phyloP scores from a whole-genome alignment of 1,140 invertebrate species.

The Drosophila melanogaster region Release_6_plus_ISO1_MT NC_004354.4:17470501-17471000 shows the following conservation, averaged over 20 bases:
- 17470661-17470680: conserved; percentile 35
- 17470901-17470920: conserved; percentile 13
- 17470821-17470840: conserved; percentile 29
- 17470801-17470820: conserved; percentile 22
- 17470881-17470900: conserved; percentile 14
- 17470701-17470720: conserved; percentile 35
- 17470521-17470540: background rate
- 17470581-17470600: background rate
- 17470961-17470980: conserved; percentile 54
- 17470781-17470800: conserved; percentile 8
- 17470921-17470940: background rate
- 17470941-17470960: conserved; percentile 5
- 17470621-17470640: conserved; percentile 1
- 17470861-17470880: conserved; percentile 28
- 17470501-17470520: too few species aligned
- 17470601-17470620: background rate
- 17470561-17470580: background rate
- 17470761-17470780: background rate
- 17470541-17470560: conserved; percentile 3
- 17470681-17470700: conserved; percentile 26
- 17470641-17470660: conserved; percentile 36
- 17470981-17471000: conserved; percentile 59
- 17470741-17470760: background rate
- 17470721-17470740: conserved; percentile 4
- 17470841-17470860: conserved; percentile 6